Base-by-base conservation (phyloP, 2,888 invertebrate species). In the Colletes collaris region DNA sequence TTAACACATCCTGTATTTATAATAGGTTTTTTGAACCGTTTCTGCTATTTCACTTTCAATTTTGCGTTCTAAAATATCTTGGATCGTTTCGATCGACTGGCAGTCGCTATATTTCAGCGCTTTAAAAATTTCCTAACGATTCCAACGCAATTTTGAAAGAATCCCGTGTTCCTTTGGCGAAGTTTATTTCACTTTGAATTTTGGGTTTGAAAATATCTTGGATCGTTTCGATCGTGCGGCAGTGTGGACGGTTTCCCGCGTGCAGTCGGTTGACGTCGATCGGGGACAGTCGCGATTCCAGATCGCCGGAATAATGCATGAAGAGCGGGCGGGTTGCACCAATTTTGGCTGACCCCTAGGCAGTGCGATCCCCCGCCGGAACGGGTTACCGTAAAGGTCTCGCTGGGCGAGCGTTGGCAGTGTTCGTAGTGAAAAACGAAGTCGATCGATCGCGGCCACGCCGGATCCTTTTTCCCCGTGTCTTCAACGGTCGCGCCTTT, bases 341-440 rank as follows among this genome's bases (percentile, higher is more conserved):
- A 70, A 63, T 56, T 68, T 70, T 58, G 69, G 49, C 58, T 58
- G 66, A 66, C 65, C 56, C 50, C 19, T 62, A 59, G 79, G 79
- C 79, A 79, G 79, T 79, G 64, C 60, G 67, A 63, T 44, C 37
- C 60, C 40, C 40, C 35, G 59, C 35, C 56, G 50, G 59, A 55
- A n/a, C 77, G 58, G 68, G 46, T 71, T 27, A 77, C 68, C 44
- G 63, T 58, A 49, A 63, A 71, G 40, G 40, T 78, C 63, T 68
- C 63, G 46, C n/a, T 13, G 35, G 49, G 35, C 8, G 62, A 3
- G 59, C 2, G 27, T 68, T 81, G 86, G 86, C 84, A 86, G 84
- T 85, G 81, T 60, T 40, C 58, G 19, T 44, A 63, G 55, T 13
- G 44, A 63, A 44, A 16, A 63, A 55, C 49, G 59, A 60, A 60